Conservation (phyloP, 2,888 invertebrate genomes). For the Dryocosmus kuriphilus region DNA sequence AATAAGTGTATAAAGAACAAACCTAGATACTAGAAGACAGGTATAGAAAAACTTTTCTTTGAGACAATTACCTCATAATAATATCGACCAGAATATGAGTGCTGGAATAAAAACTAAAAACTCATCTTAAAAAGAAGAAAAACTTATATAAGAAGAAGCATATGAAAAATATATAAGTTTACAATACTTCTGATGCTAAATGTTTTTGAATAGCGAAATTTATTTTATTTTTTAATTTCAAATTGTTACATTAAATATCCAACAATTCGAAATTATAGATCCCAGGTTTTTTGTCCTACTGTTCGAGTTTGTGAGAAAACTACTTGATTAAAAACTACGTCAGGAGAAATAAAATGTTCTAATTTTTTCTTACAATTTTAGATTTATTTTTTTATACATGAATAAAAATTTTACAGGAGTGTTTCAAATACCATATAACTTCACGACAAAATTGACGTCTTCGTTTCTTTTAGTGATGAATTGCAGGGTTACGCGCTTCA, state of each 20-base stretch:
- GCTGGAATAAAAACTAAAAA: too few relatives aligned
- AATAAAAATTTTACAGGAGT: not conserved
- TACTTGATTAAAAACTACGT: too few relatives aligned
- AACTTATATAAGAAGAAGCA: too few relatives aligned
- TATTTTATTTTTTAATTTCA: too few relatives aligned
- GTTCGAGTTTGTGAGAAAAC: too few relatives aligned
- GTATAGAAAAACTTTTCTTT: not conserved
- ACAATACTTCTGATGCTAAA: too few relatives aligned
- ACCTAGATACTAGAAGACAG: not conserved
- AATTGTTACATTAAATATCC: not conserved
- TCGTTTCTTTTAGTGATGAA: not conserved
- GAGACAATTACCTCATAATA: not conserved
- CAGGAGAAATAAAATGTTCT: too few relatives aligned
- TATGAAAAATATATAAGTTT: too few relatives aligned
- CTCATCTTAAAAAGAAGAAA: too few relatives aligned
- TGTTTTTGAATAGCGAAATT: too few relatives aligned
- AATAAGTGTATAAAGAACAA: constrained; percentile 18
- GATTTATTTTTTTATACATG: not conserved
- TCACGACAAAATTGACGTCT: not conserved
- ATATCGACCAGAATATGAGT: not conserved
- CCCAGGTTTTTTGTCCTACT: too few relatives aligned
- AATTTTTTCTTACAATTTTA: not conserved
- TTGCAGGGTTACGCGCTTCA: not conserved
- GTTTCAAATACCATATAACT: not conserved
- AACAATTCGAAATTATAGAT: too few relatives aligned